A percentile compares a stretch with the other conserved stretches of the same genome.
Evolutionary conservation across 2,113 vertebrate genomes (phyloP).

Genomic region (Nanorana parkeri): DNA sequence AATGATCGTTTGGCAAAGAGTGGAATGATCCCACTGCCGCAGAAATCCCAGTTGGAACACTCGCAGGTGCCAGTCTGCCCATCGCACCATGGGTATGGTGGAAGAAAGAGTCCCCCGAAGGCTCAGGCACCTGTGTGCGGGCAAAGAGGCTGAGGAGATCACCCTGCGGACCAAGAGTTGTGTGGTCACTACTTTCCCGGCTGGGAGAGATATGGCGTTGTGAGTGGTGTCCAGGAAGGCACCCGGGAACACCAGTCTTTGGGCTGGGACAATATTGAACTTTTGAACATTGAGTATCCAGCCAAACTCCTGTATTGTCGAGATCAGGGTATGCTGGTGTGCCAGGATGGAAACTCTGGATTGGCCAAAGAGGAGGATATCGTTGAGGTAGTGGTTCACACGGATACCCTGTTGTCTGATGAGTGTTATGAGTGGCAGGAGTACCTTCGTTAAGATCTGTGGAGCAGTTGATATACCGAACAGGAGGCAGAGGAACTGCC

Average conservation of each 20-base stretch:
- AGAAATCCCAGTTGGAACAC: not conserved
- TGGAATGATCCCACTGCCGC: no score
- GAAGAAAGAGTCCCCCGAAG: not conserved
- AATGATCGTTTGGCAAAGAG: no score
- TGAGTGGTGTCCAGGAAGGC: no score
- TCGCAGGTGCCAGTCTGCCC: not conserved
- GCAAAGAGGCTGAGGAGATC: rapidly evolving
- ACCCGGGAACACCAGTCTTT: not conserved
- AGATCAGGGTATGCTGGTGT: not conserved
- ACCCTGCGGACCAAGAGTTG: not conserved
- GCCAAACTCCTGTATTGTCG: not conserved
- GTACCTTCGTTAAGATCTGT: no score
- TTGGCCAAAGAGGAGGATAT: not conserved
- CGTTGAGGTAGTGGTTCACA: not conserved
- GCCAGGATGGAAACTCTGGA: not conserved
- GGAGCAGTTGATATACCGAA: no score
- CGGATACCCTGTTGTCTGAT: not conserved
- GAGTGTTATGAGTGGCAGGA: no score
- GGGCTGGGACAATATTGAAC: not conserved
- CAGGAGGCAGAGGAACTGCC: no score
- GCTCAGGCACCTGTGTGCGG: not conserved
- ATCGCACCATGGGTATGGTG: not conserved
- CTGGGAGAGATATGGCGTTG: not conserved
- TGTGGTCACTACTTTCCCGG: not conserved
- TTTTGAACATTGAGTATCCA: not conserved